Evolutionary conservation across 2,797 vertebrate species (phyloP).

Genomic region (Columba guinea): DNA sequence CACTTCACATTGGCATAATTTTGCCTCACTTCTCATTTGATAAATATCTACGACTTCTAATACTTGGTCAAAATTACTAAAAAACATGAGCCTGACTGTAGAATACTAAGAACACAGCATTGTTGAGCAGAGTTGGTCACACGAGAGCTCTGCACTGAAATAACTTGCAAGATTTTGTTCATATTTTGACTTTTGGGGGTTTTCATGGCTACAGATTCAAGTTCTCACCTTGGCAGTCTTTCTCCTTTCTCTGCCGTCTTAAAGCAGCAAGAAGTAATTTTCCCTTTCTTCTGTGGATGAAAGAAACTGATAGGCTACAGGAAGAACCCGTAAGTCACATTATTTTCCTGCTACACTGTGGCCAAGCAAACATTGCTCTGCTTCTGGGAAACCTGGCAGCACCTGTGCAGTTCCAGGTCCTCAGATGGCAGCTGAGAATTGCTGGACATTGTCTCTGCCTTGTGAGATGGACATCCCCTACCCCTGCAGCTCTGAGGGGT

Average conservation of each 20-base stretch:
- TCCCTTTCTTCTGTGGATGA: background rate
- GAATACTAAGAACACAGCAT: rapidly evolving
- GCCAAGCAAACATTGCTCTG: background rate
- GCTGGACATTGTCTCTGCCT: background rate
- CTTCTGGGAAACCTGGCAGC: background rate
- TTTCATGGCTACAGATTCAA: background rate
- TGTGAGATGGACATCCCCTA: background rate
- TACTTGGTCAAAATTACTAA: background rate
- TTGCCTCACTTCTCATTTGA: background rate
- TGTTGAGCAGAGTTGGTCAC: rapidly evolving
- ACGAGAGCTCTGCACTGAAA: background rate
- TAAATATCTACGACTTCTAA: background rate
- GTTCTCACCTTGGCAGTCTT: background rate
- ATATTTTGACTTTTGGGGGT: background rate
- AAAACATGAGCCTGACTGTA: background rate
- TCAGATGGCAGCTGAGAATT: background rate
- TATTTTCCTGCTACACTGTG: background rate
- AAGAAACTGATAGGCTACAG: background rate
- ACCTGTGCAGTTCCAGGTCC: background rate
- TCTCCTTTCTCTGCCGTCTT: background rate
- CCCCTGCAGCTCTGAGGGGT: background rate
- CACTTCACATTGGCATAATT: background rate
- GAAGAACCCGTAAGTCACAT: rapidly evolving
- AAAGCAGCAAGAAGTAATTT: background rate
- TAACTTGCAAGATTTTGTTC: background rate